Percentiles rank a stretch among this genome's conserved stretches.
These are phyloP conservation scores for Actenoides hombroni DNA, from an alignment of 2,113 vertebrate genomes.

Conservation along the genomic window DNA sequence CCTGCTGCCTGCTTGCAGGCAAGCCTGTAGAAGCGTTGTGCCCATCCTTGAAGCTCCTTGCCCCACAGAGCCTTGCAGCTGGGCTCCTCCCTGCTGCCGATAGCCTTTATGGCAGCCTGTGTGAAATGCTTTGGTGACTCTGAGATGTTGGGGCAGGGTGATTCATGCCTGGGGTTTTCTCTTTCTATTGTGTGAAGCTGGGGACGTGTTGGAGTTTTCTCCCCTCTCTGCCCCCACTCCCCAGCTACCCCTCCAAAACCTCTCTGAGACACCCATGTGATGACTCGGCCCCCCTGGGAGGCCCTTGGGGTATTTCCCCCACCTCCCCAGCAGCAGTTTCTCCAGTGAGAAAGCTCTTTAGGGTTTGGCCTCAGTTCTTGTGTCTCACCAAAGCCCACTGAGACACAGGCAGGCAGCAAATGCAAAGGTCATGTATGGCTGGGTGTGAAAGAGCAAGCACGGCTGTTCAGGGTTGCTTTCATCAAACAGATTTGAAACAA, in stretches of 20 bases:
- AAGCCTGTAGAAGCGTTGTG: background rate
- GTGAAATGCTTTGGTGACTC: background rate
- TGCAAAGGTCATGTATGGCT: background rate
- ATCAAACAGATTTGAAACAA: background rate
- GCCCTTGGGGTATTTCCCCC: conserved; percentile 27
- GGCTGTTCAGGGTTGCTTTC: background rate
- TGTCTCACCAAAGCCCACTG: background rate
- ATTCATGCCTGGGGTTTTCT: conserved; percentile 20
- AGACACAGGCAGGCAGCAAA: background rate
- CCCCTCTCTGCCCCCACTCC: rapidly evolving
- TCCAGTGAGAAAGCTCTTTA: conserved; percentile 8
- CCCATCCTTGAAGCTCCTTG: background rate
- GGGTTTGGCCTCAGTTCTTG: background rate
- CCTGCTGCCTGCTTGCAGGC: background rate
- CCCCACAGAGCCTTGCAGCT: background rate
- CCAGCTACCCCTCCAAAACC: background rate
- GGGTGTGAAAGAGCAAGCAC: background rate
- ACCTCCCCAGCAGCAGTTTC: background rate
- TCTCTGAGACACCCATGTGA: rapidly evolving
- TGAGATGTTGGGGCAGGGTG: background rate
- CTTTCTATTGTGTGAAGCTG: background rate
- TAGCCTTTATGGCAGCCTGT: background rate
- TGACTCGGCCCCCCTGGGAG: conserved; percentile 14
- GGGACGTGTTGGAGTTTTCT: background rate
- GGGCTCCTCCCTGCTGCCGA: background rate